A percentile compares a stretch with the other conserved stretches of the same genome.
Conservation (phyloP, 2,113 vertebrate genomes). For the Pyrgilauda ruficollis region DNA sequence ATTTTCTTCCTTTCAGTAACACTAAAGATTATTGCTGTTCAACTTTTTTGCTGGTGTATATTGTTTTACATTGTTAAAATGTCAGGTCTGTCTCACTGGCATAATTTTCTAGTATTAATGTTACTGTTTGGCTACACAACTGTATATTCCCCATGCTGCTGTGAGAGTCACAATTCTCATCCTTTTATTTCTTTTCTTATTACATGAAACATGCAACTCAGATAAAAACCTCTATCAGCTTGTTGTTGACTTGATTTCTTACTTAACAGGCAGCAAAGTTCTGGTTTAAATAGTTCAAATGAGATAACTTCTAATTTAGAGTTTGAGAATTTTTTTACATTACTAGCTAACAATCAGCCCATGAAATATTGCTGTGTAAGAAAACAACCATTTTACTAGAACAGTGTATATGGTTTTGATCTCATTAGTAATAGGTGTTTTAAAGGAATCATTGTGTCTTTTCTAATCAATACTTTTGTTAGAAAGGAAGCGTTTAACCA, state of each 20-base stretch:
- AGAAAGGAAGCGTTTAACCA: conserved; percentile 60
- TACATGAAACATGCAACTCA: not conserved
- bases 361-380: conserved; percentile 33
- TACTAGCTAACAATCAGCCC: conserved; percentile 67
- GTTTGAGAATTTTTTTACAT: conserved; percentile 56
- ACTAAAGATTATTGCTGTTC: conserved; percentile 67
- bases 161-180: conserved; percentile 52
- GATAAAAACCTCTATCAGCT: conserved; percentile 8
- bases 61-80: conserved; percentile 52
- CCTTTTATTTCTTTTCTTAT: not conserved
- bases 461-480: conserved; percentile 60
- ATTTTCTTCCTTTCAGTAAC: conserved; percentile 55
- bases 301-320: conserved; percentile 61
- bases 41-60: conserved; percentile 44
- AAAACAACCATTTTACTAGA: conserved; percentile 37
- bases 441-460: conserved; percentile 60
- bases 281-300: conserved; percentile 73
- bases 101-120: conserved; percentile 45
- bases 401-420: conserved; percentile 34
- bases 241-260: conserved; percentile 60
- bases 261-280: conserved; percentile 66
- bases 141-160: conserved; percentile 40
- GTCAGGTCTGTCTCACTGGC: conserved; percentile 57
- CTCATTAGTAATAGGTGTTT: conserved; percentile 56
- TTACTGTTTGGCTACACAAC: conserved; percentile 32